Base-by-base conservation (phyloP, 2,797 vertebrate genomes). In the Acipenser oxyrinchus region DNA sequence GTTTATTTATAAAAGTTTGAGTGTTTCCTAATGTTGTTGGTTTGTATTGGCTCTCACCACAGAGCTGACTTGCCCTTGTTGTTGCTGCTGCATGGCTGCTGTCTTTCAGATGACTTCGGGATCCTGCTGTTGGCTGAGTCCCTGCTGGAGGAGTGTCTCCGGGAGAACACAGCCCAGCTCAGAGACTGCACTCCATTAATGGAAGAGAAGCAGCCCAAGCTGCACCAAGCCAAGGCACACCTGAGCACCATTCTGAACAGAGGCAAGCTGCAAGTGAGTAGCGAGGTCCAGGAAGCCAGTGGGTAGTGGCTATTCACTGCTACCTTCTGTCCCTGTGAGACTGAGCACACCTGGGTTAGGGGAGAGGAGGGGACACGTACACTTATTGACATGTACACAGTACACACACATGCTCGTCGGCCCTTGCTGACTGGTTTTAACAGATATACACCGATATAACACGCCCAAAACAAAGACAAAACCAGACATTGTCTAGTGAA, bases 181-280 rank as follows among this genome's bases (percentile, higher is more conserved):
- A 89, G 89, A 73, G 87, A 85, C 73, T 91, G 84, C 70, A 82
- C 86, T 15, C 91, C 92, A 63, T 73, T 98, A 81, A 78, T 81
- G 70, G 96, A 96, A 76, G 91, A 86, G 71, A 87, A 74, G 7
- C 93, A 93, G 67, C 83, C 85, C 48, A 93, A 86, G 79, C 83
- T 99, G 67, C 75, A 66, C 62, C 87, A 88, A 68, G 93, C 94
- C 74, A 98, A 94, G 78, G 78, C 83, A 57, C 79, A 89, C 68
- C 89, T 99, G 52, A 95, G 89, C 75, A 80, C 65, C 68, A 78
- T 98, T 74, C 90, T 99, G 74, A 95, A 85, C 82, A 88, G 87
- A 48, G 96, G 95, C 72, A 90, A 72, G 48, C 84, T 99, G 68
- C 84, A 85, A 67, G 96, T 99, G 75, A 90, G 95, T 89, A n/a